Evolutionary conservation across 1,140 invertebrate species (phyloP).

Genomic region (Berghia stephanieae): DNA sequence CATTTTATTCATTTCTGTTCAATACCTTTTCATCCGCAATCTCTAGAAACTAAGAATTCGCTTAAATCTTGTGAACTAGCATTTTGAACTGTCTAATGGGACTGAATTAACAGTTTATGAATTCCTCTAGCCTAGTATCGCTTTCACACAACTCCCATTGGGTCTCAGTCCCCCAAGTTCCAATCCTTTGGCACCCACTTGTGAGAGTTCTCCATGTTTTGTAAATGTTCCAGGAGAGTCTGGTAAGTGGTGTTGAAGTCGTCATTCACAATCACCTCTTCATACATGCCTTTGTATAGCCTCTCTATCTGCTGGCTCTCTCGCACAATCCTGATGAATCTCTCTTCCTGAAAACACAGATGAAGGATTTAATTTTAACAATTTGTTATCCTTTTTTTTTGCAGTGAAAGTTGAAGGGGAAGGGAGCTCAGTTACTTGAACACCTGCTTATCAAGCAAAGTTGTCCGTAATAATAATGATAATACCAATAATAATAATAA

Average conservation of each 20-base stretch:
- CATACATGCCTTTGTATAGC: constrained; percentile 95
- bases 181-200: constrained; percentile 99
- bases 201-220: constrained; percentile 77
- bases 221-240: constrained; percentile 87
- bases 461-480: neutral
- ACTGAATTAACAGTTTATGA: too few species aligned
- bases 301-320: constrained; percentile 93
- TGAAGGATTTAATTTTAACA: constrained; percentile 22
- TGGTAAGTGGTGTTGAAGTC: constrained; percentile 93
- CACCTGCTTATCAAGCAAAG: constrained; percentile 8
- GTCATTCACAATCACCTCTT: constrained; percentile 91
- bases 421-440: neutral
- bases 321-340: constrained; percentile 88
- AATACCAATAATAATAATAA: neutral
- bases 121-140: too few species aligned
- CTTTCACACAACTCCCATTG: too few species aligned
- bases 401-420: constrained; percentile 39
- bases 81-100: too few species aligned
- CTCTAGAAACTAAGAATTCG: too few species aligned
- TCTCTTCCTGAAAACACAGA: constrained; percentile 81
- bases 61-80: too few species aligned
- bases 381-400: too few species aligned
- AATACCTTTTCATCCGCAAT: too few species aligned
- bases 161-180: too few species aligned
- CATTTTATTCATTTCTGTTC: too few species aligned